phyloP scores from a whole-genome alignment of 1,140 invertebrate genomes.

The Drosophila ironensis region DNA sequence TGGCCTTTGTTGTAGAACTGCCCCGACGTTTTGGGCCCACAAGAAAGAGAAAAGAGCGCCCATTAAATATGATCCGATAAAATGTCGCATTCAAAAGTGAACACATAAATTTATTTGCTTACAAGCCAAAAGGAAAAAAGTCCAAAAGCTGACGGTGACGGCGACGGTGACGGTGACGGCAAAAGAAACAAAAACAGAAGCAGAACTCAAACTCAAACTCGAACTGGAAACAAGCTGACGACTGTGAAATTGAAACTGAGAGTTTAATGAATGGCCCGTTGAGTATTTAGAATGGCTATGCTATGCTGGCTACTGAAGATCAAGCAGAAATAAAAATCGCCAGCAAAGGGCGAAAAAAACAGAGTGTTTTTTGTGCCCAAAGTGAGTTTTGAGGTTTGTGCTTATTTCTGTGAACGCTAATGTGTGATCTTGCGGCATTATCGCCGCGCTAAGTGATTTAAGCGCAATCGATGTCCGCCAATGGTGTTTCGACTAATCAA shows the following conservation, averaged over 20 bases:
- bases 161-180: not conserved
- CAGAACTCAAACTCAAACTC: no score
- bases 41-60: slow-evolving; percentile 27
- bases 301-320: slow-evolving; percentile 13
- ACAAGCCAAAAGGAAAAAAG: slow-evolving; percentile 39
- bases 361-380: slow-evolving; percentile 5
- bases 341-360: not conserved
- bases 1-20: no score
- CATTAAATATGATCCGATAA: slow-evolving; percentile 48
- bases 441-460: slow-evolving; percentile 20
- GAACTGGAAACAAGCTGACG: slow-evolving; percentile 44
- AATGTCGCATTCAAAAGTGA: slow-evolving; percentile 41
- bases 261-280: slow-evolving; percentile 45
- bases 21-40: no score
- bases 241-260: slow-evolving; percentile 37
- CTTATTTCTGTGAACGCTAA: slow-evolving; percentile 12
- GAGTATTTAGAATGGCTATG: slow-evolving; percentile 30
- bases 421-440: slow-evolving; percentile 25
- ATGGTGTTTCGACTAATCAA: slow-evolving; percentile 31
- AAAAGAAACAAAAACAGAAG: slow-evolving; percentile 24
- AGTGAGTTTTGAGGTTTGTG: not conserved
- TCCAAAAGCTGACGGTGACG: slow-evolving; percentile 10
- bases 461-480: slow-evolving; percentile 36
- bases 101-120: slow-evolving; percentile 52
- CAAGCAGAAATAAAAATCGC: slow-evolving; percentile 1